Evolutionary conservation across 2,888 invertebrate genomes (phyloP).

Genomic region (Drosophila ustulata): DNA sequence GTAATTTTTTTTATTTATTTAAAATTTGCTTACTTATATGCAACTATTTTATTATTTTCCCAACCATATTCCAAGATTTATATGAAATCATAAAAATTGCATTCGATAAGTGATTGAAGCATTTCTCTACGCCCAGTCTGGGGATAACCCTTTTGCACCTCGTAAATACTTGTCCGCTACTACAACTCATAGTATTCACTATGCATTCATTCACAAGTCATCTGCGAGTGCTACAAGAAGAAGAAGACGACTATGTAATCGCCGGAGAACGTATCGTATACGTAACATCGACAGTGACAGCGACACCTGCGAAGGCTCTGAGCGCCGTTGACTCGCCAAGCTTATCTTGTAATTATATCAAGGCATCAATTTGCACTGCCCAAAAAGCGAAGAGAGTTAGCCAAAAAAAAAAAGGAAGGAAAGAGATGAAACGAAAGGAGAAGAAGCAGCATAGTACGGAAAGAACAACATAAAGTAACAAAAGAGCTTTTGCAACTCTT

Average conservation of each 20-base stretch:
- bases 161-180: not conserved
- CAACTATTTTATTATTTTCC: no score
- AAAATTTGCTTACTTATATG: no score
- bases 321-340: constrained; percentile 63
- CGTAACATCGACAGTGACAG: constrained; percentile 21
- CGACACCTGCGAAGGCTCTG: constrained; percentile 61
- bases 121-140: not conserved
- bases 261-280: not conserved
- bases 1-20: no score
- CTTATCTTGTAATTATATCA: constrained; percentile 75
- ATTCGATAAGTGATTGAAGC: no score
- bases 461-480: constrained; percentile 23
- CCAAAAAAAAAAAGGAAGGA: not conserved
- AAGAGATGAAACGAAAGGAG: not conserved
- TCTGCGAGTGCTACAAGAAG: not conserved
- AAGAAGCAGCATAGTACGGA: constrained; percentile 1
- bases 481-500: constrained; percentile 45
- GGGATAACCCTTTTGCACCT: not conserved
- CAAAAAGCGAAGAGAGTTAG: not conserved
- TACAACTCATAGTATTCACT: not conserved
- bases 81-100: no score
- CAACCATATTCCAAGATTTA: no score
- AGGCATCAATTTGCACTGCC: constrained; percentile 40
- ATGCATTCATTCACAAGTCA: constrained; percentile 39
- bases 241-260: not conserved